These are phyloP conservation scores for Macrosteles quadrilineatus DNA, from an alignment of 1,140 invertebrate genomes.

Conservation along the genomic window DNA sequence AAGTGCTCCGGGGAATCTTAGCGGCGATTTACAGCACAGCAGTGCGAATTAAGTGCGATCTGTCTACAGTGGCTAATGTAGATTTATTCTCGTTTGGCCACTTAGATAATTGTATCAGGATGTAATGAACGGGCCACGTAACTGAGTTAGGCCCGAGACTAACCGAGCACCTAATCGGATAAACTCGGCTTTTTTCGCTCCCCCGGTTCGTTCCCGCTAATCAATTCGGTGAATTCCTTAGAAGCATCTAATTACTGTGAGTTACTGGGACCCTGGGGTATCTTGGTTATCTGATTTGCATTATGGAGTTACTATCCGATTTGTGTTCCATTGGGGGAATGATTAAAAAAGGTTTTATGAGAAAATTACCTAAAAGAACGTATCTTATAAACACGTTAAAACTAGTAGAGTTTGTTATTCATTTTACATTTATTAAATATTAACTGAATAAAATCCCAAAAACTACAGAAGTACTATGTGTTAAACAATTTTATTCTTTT, in stretches of 20 bases:
- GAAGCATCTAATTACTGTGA: constrained; percentile 6
- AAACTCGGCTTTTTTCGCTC: constrained; percentile 12
- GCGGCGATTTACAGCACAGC: neutral
- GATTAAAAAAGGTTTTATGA: no score
- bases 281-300: neutral
- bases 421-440: no score
- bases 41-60: neutral
- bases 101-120: constrained; percentile 6
- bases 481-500: no score
- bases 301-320: no score
- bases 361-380: no score
- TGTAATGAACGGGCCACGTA: neutral
- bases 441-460: no score
- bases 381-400: no score
- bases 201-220: constrained; percentile 1
- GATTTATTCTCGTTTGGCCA: neutral
- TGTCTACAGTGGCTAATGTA: constrained; percentile 10
- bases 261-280: neutral
- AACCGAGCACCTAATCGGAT: constrained; percentile 10
- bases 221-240: constrained; percentile 14
- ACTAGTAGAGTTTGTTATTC: no score
- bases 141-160: constrained; percentile 1
- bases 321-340: no score
- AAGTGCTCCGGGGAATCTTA: neutral
- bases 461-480: no score